Evolutionary conservation across 2,888 invertebrate genomes (phyloP).

Genomic region (Clostera curtula): DNA sequence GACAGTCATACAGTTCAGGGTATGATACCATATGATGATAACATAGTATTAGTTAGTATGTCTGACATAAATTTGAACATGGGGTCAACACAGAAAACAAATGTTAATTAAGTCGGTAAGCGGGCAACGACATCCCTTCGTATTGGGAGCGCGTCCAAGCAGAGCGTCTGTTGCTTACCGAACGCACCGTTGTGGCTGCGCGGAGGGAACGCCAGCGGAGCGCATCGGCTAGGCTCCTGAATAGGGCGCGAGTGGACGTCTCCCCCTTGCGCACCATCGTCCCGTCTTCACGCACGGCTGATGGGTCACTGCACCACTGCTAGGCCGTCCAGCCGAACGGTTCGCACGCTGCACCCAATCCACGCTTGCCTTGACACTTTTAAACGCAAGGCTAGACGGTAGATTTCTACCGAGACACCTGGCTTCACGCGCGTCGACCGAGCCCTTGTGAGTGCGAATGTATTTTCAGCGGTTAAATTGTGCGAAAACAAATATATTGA

Average conservation of each 20-base stretch:
- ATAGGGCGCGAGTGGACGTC: slow-evolving; percentile 55
- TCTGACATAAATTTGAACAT: neutral
- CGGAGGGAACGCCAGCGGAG: slow-evolving; percentile 61
- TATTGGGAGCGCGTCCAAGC: slow-evolving; percentile 13
- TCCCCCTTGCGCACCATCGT: slow-evolving; percentile 68
- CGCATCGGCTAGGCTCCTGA: slow-evolving; percentile 63
- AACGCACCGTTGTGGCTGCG: slow-evolving; percentile 55
- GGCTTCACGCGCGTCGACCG: slow-evolving; percentile 23
- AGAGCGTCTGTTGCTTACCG: slow-evolving; percentile 27
- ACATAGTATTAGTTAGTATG: too few relatives aligned
- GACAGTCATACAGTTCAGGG: too few relatives aligned
- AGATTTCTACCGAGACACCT: slow-evolving; percentile 22
- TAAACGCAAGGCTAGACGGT: slow-evolving; percentile 38
- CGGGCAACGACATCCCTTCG: slow-evolving; percentile 8
- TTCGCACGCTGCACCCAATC: slow-evolving; percentile 27
- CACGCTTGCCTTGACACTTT: slow-evolving; percentile 38
- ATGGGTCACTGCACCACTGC: slow-evolving; percentile 61
- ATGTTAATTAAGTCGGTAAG: neutral
- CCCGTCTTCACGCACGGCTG: slow-evolving; percentile 66
- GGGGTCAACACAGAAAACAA: neutral
- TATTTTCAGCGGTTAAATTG: slow-evolving; percentile 28
- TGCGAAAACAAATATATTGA: slow-evolving; percentile 38
- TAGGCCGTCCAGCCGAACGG: slow-evolving; percentile 32
- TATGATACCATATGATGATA: too few relatives aligned
- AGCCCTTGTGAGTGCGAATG: slow-evolving; percentile 28